Conservation (phyloP, 2,888 invertebrate genomes). For the Rhagonycha lutea region DNA sequence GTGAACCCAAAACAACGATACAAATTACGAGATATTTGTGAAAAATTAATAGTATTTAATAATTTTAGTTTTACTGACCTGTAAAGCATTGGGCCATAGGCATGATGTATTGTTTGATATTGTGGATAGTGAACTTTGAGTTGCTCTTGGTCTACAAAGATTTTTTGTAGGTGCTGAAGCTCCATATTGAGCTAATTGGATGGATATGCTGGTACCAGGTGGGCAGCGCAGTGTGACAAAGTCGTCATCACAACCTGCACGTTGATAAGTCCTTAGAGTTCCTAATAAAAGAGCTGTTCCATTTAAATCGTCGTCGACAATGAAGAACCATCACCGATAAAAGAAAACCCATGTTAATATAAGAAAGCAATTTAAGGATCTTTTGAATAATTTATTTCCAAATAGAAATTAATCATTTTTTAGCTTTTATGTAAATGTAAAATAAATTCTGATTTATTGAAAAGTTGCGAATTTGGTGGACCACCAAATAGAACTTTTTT, state of each 20-base stretch:
- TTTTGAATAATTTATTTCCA: neutral
- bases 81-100: constrained; percentile 75
- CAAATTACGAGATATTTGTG: neutral
- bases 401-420: too few relatives aligned
- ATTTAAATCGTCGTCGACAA: constrained; percentile 18
- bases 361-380: neutral
- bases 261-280: constrained; percentile 87
- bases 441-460: too few relatives aligned
- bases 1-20: neutral
- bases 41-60: neutral
- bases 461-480: too few relatives aligned
- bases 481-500: too few relatives aligned
- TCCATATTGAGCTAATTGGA: constrained; percentile 90
- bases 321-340: constrained; percentile 1
- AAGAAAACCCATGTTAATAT: neutral
- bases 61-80: constrained; percentile 62
- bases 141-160: constrained; percentile 44
- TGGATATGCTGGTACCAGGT: constrained; percentile 86
- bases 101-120: constrained; percentile 65
- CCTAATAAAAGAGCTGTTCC: constrained; percentile 84
- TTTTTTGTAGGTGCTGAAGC: constrained; percentile 58
- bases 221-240: constrained; percentile 87
- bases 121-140: constrained; percentile 26
- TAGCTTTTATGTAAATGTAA: too few relatives aligned
- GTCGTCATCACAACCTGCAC: constrained; percentile 91